Conservation (phyloP, 2,113 vertebrate genomes). For the Puma concolor region DNA sequence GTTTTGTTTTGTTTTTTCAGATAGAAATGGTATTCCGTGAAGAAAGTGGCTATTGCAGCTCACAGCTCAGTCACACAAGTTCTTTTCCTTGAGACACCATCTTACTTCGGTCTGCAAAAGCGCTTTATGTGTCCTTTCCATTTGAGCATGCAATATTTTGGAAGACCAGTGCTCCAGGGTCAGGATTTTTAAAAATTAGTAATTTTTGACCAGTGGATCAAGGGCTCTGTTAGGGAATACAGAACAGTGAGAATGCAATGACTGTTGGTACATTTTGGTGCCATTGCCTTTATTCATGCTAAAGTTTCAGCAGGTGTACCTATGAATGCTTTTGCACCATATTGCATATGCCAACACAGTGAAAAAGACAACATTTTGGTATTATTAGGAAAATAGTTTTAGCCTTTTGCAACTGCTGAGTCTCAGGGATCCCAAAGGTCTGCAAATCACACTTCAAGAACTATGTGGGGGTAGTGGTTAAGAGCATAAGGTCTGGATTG, state of each 20-base stretch:
- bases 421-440: neutral
- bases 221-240: neutral
- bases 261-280: neutral
- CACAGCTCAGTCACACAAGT: neutral
- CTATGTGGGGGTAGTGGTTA: neutral
- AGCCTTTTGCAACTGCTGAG: neutral
- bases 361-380: neutral
- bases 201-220: neutral
- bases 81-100: neutral
- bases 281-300: neutral
- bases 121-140: neutral
- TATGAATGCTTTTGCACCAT: neutral
- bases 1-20: neutral
- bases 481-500: neutral
- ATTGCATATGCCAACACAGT: neutral
- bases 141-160: neutral
- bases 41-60: neutral
- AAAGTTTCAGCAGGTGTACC: neutral
- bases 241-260: neutral
- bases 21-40: neutral
- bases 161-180: neutral
- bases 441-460: neutral
- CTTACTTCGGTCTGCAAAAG: neutral
- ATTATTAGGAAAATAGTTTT: neutral
- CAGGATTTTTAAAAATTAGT: neutral